Conservation (phyloP, 2,113 vertebrate species). For the Thamnophis sirtalis region DNA sequence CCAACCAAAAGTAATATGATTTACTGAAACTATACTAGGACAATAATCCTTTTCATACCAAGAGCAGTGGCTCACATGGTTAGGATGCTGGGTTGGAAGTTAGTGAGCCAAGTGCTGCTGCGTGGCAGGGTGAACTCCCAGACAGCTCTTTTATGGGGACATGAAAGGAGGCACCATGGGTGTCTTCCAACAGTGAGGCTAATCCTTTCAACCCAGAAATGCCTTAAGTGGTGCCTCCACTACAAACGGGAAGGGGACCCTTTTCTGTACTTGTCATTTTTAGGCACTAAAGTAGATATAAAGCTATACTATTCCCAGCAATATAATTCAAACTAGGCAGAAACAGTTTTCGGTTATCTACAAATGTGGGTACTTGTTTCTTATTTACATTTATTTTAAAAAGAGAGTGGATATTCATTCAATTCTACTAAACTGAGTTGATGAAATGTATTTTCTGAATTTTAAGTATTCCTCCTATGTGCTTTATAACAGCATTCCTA, state of each 20-base stretch:
- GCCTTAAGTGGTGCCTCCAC: too few relatives aligned
- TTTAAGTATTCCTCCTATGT: not conserved
- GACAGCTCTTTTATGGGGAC: too few relatives aligned
- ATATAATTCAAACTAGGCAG: not conserved
- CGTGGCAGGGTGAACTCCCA: too few relatives aligned
- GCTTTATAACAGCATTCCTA: not conserved
- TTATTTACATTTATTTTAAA: not conserved
- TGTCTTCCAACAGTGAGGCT: too few relatives aligned
- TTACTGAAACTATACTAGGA: too few relatives aligned
- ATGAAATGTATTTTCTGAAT: not conserved
- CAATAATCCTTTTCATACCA: too few relatives aligned
- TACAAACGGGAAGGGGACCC: not conserved
- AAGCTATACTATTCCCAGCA: not conserved
- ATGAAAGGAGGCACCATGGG: too few relatives aligned
- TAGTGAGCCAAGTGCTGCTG: too few relatives aligned
- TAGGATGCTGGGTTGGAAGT: too few relatives aligned
- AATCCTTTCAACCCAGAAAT: too few relatives aligned
- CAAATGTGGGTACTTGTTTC: not conserved
- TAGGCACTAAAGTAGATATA: not conserved
- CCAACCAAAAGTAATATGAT: not conserved
- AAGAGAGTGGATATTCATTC: not conserved
- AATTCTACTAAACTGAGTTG: not conserved
- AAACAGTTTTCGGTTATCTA: not conserved
- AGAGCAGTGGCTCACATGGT: too few relatives aligned
- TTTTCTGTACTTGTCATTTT: not conserved